Evolutionary conservation across 2,797 vertebrate genomes (phyloP), one percentile per base, ranked within the genome.

Genomic region (Chromobotia macracanthus): DNA sequence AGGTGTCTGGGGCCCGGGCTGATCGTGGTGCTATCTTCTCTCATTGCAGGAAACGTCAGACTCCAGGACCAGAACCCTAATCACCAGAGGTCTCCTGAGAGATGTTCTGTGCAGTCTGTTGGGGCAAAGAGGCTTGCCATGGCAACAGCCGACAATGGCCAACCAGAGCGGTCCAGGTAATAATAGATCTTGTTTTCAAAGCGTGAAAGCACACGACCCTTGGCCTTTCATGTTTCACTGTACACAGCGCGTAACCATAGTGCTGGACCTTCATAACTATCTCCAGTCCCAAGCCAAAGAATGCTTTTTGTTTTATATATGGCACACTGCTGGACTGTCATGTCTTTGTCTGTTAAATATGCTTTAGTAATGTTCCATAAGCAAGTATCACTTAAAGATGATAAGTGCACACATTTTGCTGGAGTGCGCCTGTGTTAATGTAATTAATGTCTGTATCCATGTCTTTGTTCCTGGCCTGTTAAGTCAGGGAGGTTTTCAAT

Each of bases 151-250:
- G 69, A 72, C 75, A 89, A 77, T 73, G 88, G 77, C 88, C 72
- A 71, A 87, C 81, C 91, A 72, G 90, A 91, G 75, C 89, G 56
- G 87, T 84, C 89, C 87, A 93, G 95, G 97, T 96, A 92, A 87
- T 68, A 80, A 75, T 53, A 75, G 75, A 80, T 83, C 60, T 63
- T 69, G 23, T 72, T 73, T 79, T 79, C 61, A 75, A 61, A 77
- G 44, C 53, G 58, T 56, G 65, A 77, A 70, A 72, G 58, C 74
- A 65, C 56, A 55, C 64, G 50, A 48, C 63, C 48, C 79, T 75
- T 61, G 21, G 72, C 53, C 55, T 76, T 73, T 69, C 71, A 44
- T 56, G 71, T 85, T 79, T 82, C 66, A 19, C 38, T 61, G 28
- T 76, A 72, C 66, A 67, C 63, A 75, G 61, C 31, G 31, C 72